phyloP scores from a whole-genome alignment of 2,113 vertebrate genomes.

The Mesembrinibis cayennensis region DNA sequence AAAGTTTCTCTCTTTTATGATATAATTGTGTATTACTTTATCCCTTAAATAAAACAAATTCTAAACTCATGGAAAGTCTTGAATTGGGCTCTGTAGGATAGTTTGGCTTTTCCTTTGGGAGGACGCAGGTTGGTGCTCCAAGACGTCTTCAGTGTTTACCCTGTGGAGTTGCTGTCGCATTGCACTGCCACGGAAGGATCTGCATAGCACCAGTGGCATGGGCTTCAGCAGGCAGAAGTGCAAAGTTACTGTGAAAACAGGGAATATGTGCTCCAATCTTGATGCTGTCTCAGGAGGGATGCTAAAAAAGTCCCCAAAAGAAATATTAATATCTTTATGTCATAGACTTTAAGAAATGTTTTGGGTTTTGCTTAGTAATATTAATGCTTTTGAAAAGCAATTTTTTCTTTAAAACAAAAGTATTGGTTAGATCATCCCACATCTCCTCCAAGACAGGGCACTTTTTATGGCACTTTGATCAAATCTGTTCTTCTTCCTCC shows the following conservation, averaged over 20 bases:
- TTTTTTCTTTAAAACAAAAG: background rate
- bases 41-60: background rate
- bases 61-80: background rate
- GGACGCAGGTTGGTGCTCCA: background rate
- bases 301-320: background rate
- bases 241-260: background rate
- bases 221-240: background rate
- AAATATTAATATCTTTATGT: background rate
- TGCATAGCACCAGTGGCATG: accelerated
- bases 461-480: background rate
- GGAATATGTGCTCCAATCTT: background rate
- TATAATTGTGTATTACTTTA: background rate
- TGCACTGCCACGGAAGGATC: background rate
- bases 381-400: background rate
- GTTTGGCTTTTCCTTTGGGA: background rate
- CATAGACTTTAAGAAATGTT: background rate
- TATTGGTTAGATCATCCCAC: background rate
- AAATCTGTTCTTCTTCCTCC: background rate
- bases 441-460: background rate
- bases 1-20: background rate
- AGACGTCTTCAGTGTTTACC: background rate
- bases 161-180: background rate
- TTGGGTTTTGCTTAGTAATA: background rate
- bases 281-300: background rate
- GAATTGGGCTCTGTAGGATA: background rate